phyloP scores from a whole-genome alignment of 2,113 vertebrate species.

The Danionella cerebrum region DNA sequence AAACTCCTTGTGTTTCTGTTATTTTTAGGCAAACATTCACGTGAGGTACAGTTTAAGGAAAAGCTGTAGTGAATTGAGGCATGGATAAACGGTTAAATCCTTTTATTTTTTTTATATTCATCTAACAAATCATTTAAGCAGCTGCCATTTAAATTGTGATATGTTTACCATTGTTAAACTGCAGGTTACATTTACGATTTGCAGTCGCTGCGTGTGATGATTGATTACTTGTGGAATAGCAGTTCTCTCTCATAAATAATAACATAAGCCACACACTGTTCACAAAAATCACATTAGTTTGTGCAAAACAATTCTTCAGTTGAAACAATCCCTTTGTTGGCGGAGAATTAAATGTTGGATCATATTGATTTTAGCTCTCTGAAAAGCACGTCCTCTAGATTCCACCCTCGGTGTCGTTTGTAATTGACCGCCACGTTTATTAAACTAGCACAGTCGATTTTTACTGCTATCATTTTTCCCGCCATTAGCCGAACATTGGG shows the following conservation, averaged over 20 bases:
- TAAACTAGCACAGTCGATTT: conserved; percentile 2
- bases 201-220: background rate
- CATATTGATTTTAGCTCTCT: background rate
- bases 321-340: background rate
- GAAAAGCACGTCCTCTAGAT: background rate
- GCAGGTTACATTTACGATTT: background rate
- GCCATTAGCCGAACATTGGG: background rate
- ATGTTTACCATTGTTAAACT: too few species aligned
- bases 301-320: background rate
- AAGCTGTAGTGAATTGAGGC: too few species aligned
- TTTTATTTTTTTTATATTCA: too few species aligned
- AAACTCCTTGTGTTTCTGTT: too few species aligned
- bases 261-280: background rate
- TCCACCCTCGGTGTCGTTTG: background rate
- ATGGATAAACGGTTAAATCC: too few species aligned
- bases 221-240: background rate
- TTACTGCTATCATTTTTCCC: background rate
- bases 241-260: background rate
- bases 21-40: too few species aligned
- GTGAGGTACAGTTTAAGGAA: too few species aligned
- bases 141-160: too few species aligned
- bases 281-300: background rate
- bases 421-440: background rate
- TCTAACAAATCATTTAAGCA: too few species aligned
- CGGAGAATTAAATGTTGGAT: background rate